A percentile compares a stretch with the other conserved stretches of the same genome.
These are phyloP conservation scores for Anguilla pacifica DNA, from an alignment of 2,797 vertebrate species.

Conservation along the genomic window DNA sequence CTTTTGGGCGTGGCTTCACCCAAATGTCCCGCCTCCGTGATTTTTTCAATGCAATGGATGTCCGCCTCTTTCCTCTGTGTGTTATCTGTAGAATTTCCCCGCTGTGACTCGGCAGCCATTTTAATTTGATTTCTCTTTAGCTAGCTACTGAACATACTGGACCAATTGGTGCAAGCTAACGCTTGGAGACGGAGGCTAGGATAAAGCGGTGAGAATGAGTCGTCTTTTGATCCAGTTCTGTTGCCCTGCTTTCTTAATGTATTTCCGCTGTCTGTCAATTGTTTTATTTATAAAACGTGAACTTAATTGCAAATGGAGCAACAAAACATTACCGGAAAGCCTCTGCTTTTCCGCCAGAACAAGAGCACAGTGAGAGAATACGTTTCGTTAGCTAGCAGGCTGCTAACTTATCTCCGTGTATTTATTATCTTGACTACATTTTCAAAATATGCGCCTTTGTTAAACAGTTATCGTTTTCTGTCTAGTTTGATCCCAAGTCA, in stretches of 20 bases:
- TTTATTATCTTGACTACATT: too few species aligned
- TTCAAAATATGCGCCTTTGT: neutral
- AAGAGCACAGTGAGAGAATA: neutral
- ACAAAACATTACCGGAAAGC: neutral
- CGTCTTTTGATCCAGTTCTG: conserved; percentile 7
- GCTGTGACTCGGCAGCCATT: conserved; percentile 33
- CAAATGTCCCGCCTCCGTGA: neutral
- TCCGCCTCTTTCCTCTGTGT: conserved; percentile 26
- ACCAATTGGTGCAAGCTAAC: conserved; percentile 27
- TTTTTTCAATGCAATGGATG: conserved; percentile 7
- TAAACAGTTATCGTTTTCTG: neutral
- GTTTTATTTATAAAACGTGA: conserved; percentile 8
- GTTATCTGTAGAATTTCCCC: conserved; percentile 29
- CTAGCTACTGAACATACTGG: conserved; percentile 1
- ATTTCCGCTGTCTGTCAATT: conserved; percentile 25
- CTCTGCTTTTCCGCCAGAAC: neutral
- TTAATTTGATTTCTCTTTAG: conserved; percentile 32
- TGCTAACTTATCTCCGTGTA: neutral
- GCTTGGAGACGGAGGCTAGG: conserved; percentile 2
- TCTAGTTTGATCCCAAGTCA: neutral
- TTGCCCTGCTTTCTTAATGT: neutral
- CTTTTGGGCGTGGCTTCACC: neutral
- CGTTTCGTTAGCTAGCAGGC: neutral
- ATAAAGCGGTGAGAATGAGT: conserved; percentile 14
- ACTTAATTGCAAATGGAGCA: conserved; percentile 3